Conservation (phyloP, 2,888 invertebrate species). For the Cheilosia urbana region DNA sequence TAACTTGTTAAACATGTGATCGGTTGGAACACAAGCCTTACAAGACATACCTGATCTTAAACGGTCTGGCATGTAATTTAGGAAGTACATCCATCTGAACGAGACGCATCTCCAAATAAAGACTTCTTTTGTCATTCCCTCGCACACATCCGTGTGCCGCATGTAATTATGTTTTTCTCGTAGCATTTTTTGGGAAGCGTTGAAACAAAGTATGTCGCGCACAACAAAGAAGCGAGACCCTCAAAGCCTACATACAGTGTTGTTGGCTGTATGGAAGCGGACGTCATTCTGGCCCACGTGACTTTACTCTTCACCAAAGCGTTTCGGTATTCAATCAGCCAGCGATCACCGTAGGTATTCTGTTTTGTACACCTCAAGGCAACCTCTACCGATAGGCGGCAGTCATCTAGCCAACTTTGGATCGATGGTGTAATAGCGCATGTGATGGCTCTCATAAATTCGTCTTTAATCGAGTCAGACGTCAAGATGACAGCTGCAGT, state of each 20-base stretch:
- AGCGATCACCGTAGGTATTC: neutral
- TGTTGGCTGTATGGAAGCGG: conserved; percentile 36
- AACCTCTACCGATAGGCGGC: neutral
- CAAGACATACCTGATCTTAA: conserved; percentile 29
- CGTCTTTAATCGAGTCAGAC: conserved; percentile 23
- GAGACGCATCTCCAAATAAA: conserved; percentile 29
- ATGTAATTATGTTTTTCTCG: neutral
- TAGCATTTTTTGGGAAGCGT: neutral
- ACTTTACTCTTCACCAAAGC: conserved; percentile 16
- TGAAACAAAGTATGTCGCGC: neutral
- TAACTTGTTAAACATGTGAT: neutral
- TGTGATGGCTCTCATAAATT: conserved; percentile 55
- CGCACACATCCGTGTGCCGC: conserved; percentile 2
- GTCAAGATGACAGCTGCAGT: conserved; percentile 38
- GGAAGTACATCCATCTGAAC: conserved; percentile 9
- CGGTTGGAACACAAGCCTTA: neutral
- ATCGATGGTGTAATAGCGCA: conserved; percentile 65
- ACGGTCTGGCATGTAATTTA: conserved; percentile 30
- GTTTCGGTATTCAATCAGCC: conserved; percentile 43
- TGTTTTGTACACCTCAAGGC: conserved; percentile 30
- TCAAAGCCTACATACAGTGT: conserved; percentile 30
- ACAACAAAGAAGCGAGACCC: conserved; percentile 10
- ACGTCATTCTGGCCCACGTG: conserved; percentile 66
- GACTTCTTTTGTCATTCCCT: conserved; percentile 4
- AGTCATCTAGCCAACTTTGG: conserved; percentile 22